Conservation (phyloP, 2,113 vertebrate species). For the Chaenocephalus aceratus region DNA sequence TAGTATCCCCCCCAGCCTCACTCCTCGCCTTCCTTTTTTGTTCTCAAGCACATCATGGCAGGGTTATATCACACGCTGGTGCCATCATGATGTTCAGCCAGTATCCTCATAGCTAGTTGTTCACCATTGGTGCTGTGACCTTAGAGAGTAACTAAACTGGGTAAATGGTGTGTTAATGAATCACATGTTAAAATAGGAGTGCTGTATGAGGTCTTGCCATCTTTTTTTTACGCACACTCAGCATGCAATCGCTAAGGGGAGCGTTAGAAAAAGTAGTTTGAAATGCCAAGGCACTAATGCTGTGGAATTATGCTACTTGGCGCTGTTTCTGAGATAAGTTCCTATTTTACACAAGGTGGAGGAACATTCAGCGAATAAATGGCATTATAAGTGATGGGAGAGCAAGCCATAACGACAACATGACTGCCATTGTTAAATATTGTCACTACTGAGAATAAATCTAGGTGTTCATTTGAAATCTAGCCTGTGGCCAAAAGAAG, state of each 20-base stretch:
- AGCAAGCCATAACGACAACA: slow-evolving; percentile 19
- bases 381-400: slow-evolving; percentile 13
- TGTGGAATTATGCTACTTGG: slow-evolving; percentile 41
- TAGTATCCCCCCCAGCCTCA: slow-evolving; percentile 58
- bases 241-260: slow-evolving; percentile 40
- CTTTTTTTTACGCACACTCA: slow-evolving; percentile 42
- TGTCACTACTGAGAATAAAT: slow-evolving; percentile 55
- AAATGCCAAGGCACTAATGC: slow-evolving; percentile 51
- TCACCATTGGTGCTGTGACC: slow-evolving; percentile 59
- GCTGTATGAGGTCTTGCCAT: slow-evolving; percentile 40
- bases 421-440: slow-evolving; percentile 47
- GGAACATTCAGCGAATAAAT: slow-evolving; percentile 28
- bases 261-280: slow-evolving; percentile 45
- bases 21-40: slow-evolving; percentile 49
- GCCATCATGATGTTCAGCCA: slow-evolving; percentile 52
- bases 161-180: slow-evolving; percentile 66
- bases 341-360: slow-evolving; percentile 12
- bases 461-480: slow-evolving; percentile 39
- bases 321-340: slow-evolving; percentile 32
- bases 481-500: slow-evolving; percentile 57
- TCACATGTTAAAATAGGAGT: slow-evolving; percentile 56
- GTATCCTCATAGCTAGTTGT: slow-evolving; percentile 32
- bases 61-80: slow-evolving; percentile 54
- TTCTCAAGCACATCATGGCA: slow-evolving; percentile 51
- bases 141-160: slow-evolving; percentile 65